A percentile compares a stretch with the other conserved stretches of the same genome.
Evolutionary conservation across 2,888 invertebrate species (phyloP).

Genomic region (Lydus trimaculatus): DNA sequence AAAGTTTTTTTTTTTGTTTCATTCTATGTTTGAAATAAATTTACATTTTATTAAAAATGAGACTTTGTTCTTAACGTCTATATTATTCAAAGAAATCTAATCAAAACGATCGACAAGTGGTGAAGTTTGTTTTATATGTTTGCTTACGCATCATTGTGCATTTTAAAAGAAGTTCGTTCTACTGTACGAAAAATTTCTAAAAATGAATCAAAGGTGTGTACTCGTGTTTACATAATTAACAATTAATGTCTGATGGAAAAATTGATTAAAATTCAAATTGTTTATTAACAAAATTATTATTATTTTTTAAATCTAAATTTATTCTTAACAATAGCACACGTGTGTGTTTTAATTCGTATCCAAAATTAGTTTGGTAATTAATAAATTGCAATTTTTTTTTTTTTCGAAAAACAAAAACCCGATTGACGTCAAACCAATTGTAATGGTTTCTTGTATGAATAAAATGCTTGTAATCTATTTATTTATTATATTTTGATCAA

Average conservation of each 20-base stretch:
- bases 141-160: no score
- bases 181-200: not conserved
- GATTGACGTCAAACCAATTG: not conserved
- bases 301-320: not conserved
- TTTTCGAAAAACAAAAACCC: not conserved
- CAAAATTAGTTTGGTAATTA: not conserved
- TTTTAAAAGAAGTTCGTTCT: not conserved
- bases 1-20: no score
- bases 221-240: not conserved
- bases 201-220: not conserved
- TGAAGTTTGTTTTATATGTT: no score
- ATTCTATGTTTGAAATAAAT: no score
- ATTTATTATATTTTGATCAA: conserved; percentile 1
- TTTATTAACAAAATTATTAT: not conserved
- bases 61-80: no score
- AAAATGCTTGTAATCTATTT: not conserved
- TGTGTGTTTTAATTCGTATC: not conserved
- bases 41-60: no score
- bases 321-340: not conserved
- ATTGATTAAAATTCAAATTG: not conserved
- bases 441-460: not conserved
- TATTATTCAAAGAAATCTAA: no score
- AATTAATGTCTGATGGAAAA: conserved; percentile 7
- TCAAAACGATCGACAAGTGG: no score
- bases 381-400: not conserved